A percentile compares a stretch with the other conserved stretches of the same genome.
Conservation (phyloP, 2,888 invertebrate species). For the Troilus luridus region DNA sequence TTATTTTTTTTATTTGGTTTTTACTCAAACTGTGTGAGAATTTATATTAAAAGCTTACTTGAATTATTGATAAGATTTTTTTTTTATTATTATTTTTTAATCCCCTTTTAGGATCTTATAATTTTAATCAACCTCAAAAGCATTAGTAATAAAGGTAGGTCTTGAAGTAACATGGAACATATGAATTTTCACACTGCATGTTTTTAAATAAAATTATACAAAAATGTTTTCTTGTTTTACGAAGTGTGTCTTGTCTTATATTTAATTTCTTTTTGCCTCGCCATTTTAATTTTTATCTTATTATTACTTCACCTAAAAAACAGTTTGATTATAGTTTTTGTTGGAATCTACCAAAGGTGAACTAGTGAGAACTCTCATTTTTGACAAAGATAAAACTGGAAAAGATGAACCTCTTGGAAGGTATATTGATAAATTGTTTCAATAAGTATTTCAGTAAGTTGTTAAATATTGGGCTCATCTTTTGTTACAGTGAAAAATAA, state of each 20-base stretch:
- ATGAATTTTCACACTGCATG: conserved; percentile 59
- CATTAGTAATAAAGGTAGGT: background rate
- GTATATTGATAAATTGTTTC: conserved; percentile 70
- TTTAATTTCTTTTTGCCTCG: conserved; percentile 47
- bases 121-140: background rate
- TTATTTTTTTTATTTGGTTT: conserved; percentile 16
- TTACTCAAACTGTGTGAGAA: conserved; percentile 58
- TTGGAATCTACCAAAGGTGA: conserved; percentile 73
- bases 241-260: conserved; percentile 21
- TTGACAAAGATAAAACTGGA: conserved; percentile 93
- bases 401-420: conserved; percentile 95
- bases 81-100: background rate
- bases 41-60: conserved; percentile 49
- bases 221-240: conserved; percentile 47
- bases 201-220: background rate
- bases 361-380: conserved; percentile 77
- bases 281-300: conserved; percentile 3
- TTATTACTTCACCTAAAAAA: conserved; percentile 60
- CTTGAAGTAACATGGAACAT: conserved; percentile 11
- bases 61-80: conserved; percentile 1
- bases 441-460: conserved; percentile 37
- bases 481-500: conserved; percentile 23
- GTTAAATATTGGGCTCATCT: conserved; percentile 54
- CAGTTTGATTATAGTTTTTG: conserved; percentile 68
- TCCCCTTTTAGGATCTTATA: background rate